A percentile compares a stretch with the other conserved stretches of the same genome.
These are phyloP conservation scores for Saccostrea glomerata DNA, from an alignment of 1,140 invertebrate species.

Conservation along the genomic window DNA sequence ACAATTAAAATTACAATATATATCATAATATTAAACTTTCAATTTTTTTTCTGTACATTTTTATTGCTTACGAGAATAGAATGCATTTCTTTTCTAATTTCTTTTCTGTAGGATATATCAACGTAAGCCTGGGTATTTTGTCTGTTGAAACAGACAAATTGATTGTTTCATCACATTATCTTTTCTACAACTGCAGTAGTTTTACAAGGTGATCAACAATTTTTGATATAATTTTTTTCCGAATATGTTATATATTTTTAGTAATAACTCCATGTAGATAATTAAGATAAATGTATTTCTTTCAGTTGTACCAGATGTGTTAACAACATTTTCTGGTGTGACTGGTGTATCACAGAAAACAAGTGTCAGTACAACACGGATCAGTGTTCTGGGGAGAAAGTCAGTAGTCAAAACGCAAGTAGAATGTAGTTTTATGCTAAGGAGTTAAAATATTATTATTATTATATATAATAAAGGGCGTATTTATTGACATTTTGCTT, in stretches of 20 bases:
- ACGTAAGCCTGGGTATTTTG: background rate
- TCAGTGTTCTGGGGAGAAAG: conserved; percentile 57
- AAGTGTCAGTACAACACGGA: conserved; percentile 65
- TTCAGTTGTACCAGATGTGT: conserved; percentile 67
- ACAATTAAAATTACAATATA: too few species aligned
- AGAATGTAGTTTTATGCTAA: background rate
- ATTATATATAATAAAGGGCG: too few species aligned
- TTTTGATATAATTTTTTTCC: too few species aligned
- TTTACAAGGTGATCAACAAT: conserved; percentile 60
- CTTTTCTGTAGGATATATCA: conserved; percentile 22
- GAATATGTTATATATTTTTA: too few species aligned
- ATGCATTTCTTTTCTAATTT: background rate
- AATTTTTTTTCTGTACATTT: too few species aligned
- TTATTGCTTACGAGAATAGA: background rate
- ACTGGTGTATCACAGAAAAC: conserved; percentile 72
- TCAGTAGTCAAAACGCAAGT: conserved; percentile 68
- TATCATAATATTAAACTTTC: too few species aligned
- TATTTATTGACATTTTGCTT: too few species aligned
- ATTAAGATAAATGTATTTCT: background rate
- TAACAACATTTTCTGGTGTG: conserved; percentile 65
- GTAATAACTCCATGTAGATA: background rate
- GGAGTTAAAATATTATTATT: too few species aligned
- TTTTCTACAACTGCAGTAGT: conserved; percentile 70
- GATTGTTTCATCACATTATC: conserved; percentile 54
- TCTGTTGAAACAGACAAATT: background rate